Base-by-base conservation (phyloP, 2,797 vertebrate species). In the Florisuga fusca region DNA sequence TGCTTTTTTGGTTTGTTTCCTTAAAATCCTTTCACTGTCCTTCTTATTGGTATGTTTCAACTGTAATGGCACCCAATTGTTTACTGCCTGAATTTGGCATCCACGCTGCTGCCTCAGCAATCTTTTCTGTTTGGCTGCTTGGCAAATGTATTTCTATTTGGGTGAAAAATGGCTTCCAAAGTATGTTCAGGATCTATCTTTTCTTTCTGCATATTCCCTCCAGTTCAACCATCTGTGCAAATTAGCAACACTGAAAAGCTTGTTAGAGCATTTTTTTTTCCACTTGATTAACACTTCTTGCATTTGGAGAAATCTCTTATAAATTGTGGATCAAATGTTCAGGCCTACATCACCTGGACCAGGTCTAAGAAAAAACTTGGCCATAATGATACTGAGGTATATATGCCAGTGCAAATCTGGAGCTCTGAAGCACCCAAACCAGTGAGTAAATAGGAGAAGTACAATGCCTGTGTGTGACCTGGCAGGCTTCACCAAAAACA, bases 21-120 rank as follows among this genome's bases (percentile, higher is more conserved):
- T 93, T 57, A 78, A 90, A 94, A 45, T 0, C 12, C 18, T 51
- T 69, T 22, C 20, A 62, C 41, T 48, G 15, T 33, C 57, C 57
- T 73, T 84, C 46, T 64, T 84, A 76, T 50, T 9, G 54, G 6
- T 18, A 3, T 46, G 10, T 89, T 95, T 80, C 54, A 29, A 51
- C 48, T 11, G 1, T 0, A 1, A 69, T 72, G 29, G 43, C 50
- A 72, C 57, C 6, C 57, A 71, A 26, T 54, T 77, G 29, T 93
- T 95, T 89, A 61, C 29, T 89, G 54, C 46, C 43, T 66, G 33
- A 85, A 84, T 61, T 13, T 80, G 64, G 68, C 83, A 85, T 69
- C 57, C 92, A 59, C 10, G 54, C 75, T 95, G 84, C 95, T 96
- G 59, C 78, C 92, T 97, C 96, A 97, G 95, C 94, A 97, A 88